Conservation (phyloP, 2,113 vertebrate genomes). For the Oenanthe oenanthe region DNA sequence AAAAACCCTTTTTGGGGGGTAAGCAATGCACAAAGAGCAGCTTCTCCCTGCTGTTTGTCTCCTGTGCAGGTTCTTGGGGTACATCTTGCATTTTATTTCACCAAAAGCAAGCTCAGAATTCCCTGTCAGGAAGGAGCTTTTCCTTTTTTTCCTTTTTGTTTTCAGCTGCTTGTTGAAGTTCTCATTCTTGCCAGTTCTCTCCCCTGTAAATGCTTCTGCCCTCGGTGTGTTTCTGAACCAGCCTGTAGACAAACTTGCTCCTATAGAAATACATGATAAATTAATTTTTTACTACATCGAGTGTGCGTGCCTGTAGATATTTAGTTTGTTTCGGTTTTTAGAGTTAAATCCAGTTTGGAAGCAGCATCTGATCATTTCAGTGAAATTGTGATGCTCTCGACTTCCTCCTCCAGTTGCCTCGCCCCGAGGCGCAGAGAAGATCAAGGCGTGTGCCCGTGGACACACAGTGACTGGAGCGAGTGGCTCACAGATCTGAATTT, state of each 20-base stretch:
- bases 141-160: background rate
- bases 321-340: background rate
- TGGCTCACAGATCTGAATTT: background rate
- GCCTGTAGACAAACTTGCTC: background rate
- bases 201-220: background rate
- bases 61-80: background rate
- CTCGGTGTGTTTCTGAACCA: background rate
- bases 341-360: background rate
- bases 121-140: background rate
- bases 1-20: background rate
- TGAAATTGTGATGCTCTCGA: background rate
- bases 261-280: background rate
- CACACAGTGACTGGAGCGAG: background rate
- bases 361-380: background rate
- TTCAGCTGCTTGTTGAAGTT: background rate
- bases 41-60: background rate
- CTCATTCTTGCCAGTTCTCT: background rate
- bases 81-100: background rate
- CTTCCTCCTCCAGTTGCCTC: background rate
- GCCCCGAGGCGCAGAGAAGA: slow-evolving; percentile 32
- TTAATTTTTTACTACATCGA: fast-evolving
- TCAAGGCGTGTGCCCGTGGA: slow-evolving; percentile 9
- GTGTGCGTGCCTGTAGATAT: fast-evolving
- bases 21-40: background rate
- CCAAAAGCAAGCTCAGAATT: background rate